Evolutionary conservation across 2,113 vertebrate genomes (phyloP).

Genomic region (Haplochromis burtoni): DNA sequence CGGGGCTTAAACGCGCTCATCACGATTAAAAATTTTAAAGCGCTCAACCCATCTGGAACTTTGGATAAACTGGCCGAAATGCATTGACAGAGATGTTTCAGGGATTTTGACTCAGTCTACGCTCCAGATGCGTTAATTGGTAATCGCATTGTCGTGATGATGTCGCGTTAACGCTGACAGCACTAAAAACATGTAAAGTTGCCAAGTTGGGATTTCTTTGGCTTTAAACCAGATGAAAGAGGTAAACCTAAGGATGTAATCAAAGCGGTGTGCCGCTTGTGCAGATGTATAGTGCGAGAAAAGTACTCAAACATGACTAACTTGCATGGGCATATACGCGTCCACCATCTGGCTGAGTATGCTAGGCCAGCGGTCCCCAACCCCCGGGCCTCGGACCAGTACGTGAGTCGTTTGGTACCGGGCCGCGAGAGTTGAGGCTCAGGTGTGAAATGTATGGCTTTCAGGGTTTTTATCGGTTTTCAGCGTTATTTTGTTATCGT

Average conservation of each 20-base stretch:
- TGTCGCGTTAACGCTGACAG: fast-evolving
- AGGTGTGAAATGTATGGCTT: no score
- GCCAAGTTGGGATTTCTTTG: background rate
- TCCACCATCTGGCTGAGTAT: background rate
- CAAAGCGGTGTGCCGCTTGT: background rate
- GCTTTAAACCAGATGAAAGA: background rate
- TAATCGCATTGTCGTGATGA: background rate
- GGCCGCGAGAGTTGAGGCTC: no score
- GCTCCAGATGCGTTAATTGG: background rate
- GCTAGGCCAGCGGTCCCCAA: background rate
- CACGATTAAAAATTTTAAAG: fast-evolving
- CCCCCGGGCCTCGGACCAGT: no score
- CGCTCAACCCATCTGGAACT: background rate
- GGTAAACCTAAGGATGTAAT: background rate
- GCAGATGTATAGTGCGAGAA: background rate
- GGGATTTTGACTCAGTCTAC: background rate
- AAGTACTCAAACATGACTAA: fast-evolving
- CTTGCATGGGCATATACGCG: fast-evolving
- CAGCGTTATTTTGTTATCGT: no score
- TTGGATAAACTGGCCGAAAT: background rate
- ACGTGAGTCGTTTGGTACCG: no score
- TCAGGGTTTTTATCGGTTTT: no score
- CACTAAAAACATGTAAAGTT: background rate
- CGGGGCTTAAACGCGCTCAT: background rate
- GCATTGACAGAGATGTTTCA: fast-evolving